Base-by-base conservation (phyloP, 2,797 vertebrate species). In the Cichlasoma orientale region DNA sequence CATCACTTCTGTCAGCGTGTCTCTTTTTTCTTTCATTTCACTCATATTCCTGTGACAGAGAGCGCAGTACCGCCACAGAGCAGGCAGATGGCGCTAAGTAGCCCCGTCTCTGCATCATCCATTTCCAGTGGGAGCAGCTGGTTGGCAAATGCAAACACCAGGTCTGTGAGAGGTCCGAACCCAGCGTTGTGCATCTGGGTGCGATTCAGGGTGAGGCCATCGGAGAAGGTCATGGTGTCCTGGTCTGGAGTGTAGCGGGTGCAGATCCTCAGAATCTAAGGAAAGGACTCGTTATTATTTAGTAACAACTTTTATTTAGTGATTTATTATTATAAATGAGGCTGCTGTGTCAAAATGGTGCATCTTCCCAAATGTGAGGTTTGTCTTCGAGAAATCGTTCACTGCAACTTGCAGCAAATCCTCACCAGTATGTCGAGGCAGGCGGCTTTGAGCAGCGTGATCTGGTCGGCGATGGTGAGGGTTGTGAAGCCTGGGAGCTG, bases 181-280 rank as follows among this genome's bases (percentile, higher is more conserved):
- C 98, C 98, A 0, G 98, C 98, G 7, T 99, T 99, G 96, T 99
- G 98, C 98, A 99, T 99, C 96, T 99, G 98, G 1, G 97, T 99
- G 78, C 98, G 96, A 94, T 98, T 99, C 86, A 99, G 95, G 5
- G 98, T 99, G 93, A 99, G 89, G 54, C 98, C 98, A 0, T 99
- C 98, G 0, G 98, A 98, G 96, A 99, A 99, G 19, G 98, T 99
- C 98, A 99, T 99, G 21, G 98, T 99, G 95, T 99, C 98, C 94
- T 99, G 97, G 88, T 99, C 97, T 0, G 97, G 97, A 0, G 98
- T 99, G 95, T 99, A 99, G 88, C 98, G 96, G 3, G 97, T 99
- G 93, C 98, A 99, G 95, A 99, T 99, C 94, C 97, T 96, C 89
- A 99, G 92, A 91, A 99, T 98, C 98, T 99, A 13, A 4, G 14